A percentile compares a stretch with the other conserved stretches of the same genome.
phyloP scores from a whole-genome alignment of 1,140 invertebrate genomes.

The Fopius arisanus region DNA sequence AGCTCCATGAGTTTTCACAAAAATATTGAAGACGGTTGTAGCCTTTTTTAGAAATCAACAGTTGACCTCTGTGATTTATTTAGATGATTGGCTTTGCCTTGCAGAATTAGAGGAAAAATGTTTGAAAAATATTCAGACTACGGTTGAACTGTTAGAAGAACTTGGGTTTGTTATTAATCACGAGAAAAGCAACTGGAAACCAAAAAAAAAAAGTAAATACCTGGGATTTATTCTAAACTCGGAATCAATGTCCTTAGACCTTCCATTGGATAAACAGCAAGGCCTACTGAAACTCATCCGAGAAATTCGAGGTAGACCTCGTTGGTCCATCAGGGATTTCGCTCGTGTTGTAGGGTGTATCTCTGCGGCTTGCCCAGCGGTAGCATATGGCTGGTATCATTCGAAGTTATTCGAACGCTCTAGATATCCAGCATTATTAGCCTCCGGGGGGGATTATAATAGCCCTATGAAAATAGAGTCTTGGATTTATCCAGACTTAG shows the following conservation, averaged over 20 bases:
- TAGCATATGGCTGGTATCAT: slow-evolving; percentile 37
- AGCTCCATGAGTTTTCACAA: background rate
- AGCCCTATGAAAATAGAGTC: background rate
- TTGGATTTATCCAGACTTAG: slow-evolving; percentile 2
- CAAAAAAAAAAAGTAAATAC: background rate
- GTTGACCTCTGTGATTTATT: background rate
- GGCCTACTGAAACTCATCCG: slow-evolving; percentile 6
- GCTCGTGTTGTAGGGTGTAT: slow-evolving; percentile 38
- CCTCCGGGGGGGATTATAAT: slow-evolving; percentile 23
- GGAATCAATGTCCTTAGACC: slow-evolving; percentile 24
- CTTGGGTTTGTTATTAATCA: slow-evolving; percentile 17
- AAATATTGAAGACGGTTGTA: background rate
- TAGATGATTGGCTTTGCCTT: background rate
- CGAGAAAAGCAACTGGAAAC: slow-evolving; percentile 8
- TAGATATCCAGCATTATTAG: slow-evolving; percentile 30
- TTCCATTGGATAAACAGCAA: slow-evolving; percentile 32
- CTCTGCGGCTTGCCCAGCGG: slow-evolving; percentile 35
- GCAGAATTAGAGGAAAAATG: background rate
- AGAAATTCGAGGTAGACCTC: slow-evolving; percentile 11
- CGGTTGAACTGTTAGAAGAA: background rate
- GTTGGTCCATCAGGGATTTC: slow-evolving; percentile 39
- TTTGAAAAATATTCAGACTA: background rate
- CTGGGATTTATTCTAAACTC: slow-evolving; percentile 42
- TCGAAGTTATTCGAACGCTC: slow-evolving; percentile 36
- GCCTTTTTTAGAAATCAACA: background rate